Evolutionary conservation across 2,888 invertebrate species (phyloP).

Genomic region (Synergus gifuensis): DNA sequence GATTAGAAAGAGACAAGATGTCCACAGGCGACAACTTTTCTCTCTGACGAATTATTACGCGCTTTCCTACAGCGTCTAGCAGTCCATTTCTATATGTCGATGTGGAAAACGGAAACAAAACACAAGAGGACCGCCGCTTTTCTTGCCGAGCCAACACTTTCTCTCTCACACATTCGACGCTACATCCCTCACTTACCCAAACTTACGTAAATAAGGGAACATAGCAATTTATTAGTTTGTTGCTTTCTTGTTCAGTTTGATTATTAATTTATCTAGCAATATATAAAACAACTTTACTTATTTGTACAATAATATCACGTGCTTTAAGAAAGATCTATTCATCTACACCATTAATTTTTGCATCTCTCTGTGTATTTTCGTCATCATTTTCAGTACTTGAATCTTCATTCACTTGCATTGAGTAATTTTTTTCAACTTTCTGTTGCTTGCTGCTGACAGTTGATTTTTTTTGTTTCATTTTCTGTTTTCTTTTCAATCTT

Average conservation of each 20-base stretch:
- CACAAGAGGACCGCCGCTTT: too few species aligned
- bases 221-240: not conserved
- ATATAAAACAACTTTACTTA: not conserved
- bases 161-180: too few species aligned
- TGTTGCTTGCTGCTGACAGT: not conserved
- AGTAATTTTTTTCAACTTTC: not conserved
- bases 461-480: constrained; percentile 51
- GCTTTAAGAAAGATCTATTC: not conserved
- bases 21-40: too few species aligned
- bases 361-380: not conserved
- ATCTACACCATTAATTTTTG: not conserved
- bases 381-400: not conserved
- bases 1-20: too few species aligned
- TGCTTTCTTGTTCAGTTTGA: not conserved
- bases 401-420: not conserved
- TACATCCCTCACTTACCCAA: too few species aligned
- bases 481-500: constrained; percentile 87
- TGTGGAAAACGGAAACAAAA: too few species aligned
- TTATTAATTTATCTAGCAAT: not conserved
- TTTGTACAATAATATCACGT: not conserved
- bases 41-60: too few species aligned
- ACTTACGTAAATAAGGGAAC: too few species aligned
- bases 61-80: too few species aligned
- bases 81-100: too few species aligned
- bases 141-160: too few species aligned